Evolutionary conservation across 2,797 vertebrate genomes (phyloP).

Genomic region (Octomys mimax): DNA sequence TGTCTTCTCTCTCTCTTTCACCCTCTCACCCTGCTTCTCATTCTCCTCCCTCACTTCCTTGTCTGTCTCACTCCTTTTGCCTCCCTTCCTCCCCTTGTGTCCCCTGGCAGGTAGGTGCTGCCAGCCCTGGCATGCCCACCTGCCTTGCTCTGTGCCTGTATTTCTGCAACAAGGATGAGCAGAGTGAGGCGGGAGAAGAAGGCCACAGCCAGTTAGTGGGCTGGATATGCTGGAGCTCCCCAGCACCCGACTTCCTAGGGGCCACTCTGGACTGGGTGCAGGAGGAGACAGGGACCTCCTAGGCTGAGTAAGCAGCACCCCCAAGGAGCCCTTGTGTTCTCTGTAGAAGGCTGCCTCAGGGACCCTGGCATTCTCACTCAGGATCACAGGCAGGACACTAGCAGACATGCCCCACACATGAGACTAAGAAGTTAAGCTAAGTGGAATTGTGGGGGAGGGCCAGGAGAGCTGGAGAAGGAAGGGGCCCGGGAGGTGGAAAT

Average conservation of each 20-base stretch:
- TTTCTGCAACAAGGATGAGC: neutral
- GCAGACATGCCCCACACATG: neutral
- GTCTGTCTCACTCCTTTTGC: neutral
- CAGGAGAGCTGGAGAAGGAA: neutral
- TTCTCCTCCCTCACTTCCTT: neutral
- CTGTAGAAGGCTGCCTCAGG: constrained; percentile 3
- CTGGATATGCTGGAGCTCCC: neutral
- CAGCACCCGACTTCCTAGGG: neutral
- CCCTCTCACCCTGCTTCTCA: neutral
- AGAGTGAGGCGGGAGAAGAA: neutral
- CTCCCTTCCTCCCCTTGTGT: neutral
- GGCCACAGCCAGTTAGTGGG: neutral
- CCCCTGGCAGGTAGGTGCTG: neutral
- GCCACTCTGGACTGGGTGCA: neutral
- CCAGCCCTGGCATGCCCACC: neutral
- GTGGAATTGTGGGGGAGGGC: neutral
- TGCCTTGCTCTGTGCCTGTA: neutral
- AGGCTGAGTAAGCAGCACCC: neutral
- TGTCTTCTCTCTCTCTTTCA: neutral
- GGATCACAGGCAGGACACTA: neutral
- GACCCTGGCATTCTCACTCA: neutral
- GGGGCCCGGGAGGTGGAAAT: neutral
- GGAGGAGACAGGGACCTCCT: neutral
- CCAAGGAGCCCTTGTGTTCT: neutral
- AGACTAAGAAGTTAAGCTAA: neutral